These are phyloP conservation scores for Ladona fulva DNA, from an alignment of 1,140 invertebrate species.

Conservation along the genomic window DNA sequence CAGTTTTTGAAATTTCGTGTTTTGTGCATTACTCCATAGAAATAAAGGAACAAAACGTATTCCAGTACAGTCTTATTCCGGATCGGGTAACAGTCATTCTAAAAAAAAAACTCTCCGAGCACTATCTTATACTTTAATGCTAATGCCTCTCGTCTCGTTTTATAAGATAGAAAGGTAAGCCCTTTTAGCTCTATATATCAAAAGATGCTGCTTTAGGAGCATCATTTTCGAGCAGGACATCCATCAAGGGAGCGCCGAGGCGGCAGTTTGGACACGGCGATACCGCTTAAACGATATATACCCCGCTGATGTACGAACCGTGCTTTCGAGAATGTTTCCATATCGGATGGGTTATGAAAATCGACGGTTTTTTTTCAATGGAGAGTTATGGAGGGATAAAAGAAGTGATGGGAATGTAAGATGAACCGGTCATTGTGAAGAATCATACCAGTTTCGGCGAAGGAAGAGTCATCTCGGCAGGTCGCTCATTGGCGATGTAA, in stretches of 20 bases:
- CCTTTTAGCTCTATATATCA: no score
- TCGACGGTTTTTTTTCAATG: neutral
- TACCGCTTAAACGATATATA: neutral
- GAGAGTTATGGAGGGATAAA: neutral
- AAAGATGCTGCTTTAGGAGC: no score
- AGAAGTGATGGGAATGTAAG: neutral
- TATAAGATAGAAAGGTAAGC: no score
- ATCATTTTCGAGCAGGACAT: neutral
- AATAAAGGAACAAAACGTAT: no score
- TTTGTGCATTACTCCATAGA: no score
- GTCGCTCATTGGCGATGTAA: neutral
- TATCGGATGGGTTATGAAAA: neutral
- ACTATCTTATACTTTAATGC: no score
- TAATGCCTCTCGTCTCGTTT: no score
- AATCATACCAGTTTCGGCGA: neutral
- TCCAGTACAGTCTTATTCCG: no score
- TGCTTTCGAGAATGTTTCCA: neutral
- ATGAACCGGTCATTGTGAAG: neutral
- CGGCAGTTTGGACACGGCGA: neutral
- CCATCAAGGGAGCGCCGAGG: neutral
- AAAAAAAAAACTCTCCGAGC: no score
- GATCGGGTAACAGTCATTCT: no score
- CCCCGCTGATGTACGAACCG: neutral
- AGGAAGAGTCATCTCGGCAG: neutral
- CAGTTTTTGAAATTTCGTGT: no score